A percentile compares a stretch with the other conserved stretches of the same genome.
These are phyloP conservation scores for Leptosomus discolor DNA, from an alignment of 2,113 vertebrate genomes.

Conservation along the genomic window DNA sequence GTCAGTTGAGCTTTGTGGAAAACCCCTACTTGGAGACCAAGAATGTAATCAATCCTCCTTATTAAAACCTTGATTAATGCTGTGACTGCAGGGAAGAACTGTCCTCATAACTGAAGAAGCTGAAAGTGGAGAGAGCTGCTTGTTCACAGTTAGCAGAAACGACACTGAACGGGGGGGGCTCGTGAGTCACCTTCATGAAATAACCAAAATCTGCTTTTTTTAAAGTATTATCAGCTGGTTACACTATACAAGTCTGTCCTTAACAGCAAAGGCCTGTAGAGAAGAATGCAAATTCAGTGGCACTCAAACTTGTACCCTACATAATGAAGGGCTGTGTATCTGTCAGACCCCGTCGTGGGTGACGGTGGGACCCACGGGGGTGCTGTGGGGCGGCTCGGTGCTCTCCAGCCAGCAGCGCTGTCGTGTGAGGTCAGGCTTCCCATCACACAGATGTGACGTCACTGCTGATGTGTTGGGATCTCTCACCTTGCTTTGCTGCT, in stretches of 20 bases:
- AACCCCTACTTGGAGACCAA: background rate
- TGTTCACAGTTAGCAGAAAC: background rate
- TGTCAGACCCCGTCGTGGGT: rapidly evolving
- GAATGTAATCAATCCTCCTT: background rate
- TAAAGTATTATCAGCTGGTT: background rate
- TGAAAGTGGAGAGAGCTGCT: background rate
- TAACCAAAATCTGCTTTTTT: no score
- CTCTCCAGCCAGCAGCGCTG: background rate
- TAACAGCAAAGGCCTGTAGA: background rate
- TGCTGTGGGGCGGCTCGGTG: background rate
- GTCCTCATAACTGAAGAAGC: background rate
- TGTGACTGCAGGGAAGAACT: background rate
- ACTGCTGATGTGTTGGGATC: rapidly evolving
- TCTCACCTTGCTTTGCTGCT: background rate
- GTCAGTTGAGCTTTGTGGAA: background rate
- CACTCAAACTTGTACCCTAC: rapidly evolving
- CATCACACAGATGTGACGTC: rapidly evolving
- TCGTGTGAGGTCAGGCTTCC: rapidly evolving
- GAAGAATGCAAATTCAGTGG: background rate
- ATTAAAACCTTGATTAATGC: background rate
- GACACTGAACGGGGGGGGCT: background rate
- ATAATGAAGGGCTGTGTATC: rapidly evolving
- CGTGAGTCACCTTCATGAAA: background rate
- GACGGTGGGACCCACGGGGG: rapidly evolving
- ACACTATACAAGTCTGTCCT: background rate